phyloP scores from a whole-genome alignment of 1,140 invertebrate species.

The Sitophilus oryzae region DNA sequence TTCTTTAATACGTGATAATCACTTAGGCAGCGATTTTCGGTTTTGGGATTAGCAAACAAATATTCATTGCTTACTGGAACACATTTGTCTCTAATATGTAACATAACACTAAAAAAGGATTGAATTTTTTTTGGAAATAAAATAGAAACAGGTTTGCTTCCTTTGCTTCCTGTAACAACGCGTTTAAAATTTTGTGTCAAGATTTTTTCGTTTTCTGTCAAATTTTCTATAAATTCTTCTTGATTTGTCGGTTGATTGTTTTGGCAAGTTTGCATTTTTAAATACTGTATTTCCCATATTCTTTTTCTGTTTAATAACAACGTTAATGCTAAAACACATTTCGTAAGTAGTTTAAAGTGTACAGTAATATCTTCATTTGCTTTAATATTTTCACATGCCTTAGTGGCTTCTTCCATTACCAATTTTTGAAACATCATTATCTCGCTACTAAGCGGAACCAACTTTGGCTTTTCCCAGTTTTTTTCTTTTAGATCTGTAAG shows the following conservation, averaged over 20 bases:
- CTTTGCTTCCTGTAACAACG: constrained; percentile 21
- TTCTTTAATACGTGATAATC: too few species aligned
- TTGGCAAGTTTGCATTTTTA: constrained; percentile 6
- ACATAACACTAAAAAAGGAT: too few species aligned
- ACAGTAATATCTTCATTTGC: constrained; percentile 3
- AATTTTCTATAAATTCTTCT: constrained; percentile 21
- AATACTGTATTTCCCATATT: constrained; percentile 21
- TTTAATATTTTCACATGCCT: constrained; percentile 11
- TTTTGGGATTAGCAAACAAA: too few species aligned
- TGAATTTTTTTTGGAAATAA: too few species aligned
- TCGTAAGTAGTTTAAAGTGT: constrained; percentile 10
- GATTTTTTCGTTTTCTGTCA: constrained; percentile 13
- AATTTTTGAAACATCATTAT: constrained; percentile 25
- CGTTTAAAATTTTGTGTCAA: constrained; percentile 25
- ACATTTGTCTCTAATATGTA: too few species aligned
- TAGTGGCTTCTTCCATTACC: constrained; percentile 16
- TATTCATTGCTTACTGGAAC: too few species aligned
- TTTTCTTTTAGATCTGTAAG: constrained; percentile 29
- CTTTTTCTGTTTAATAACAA: constrained; percentile 25
- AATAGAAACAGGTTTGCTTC: constrained; percentile 24
- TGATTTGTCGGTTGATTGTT: background rate
- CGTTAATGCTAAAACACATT: constrained; percentile 19
- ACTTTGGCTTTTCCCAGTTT: constrained; percentile 25
- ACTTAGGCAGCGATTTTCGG: too few species aligned
- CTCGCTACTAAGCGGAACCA: constrained; percentile 22